Evolutionary conservation across 1,140 invertebrate species (phyloP), one percentile per base, ranked within the genome.

Genomic region (Lysiphlebus fabarum): DNA sequence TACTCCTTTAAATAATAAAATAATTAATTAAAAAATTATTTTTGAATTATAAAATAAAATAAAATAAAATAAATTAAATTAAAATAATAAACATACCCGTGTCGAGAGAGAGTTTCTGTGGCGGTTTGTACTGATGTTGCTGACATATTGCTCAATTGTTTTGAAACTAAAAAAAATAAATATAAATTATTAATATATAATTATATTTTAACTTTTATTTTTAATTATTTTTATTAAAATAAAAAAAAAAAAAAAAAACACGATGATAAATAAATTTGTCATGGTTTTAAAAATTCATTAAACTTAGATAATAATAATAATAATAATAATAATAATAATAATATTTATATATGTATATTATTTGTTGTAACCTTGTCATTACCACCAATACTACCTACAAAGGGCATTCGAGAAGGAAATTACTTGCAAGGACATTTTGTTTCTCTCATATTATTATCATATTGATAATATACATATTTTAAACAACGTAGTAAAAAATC

Each of bases 31-130:
- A 56, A 44, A 57, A 33, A 56, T 55, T 49, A 17, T 14, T 40
- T 36, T 41, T 41, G 14, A 56, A 38, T 47, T 14, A 6, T 34
- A 44, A 56, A 5, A 12, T 4, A 12, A 26, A 8, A 26, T 5
- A 26, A 26, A 8, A 10, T 49, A 4, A 49, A 12, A 12, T 6
- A 9, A 40, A 40, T 6, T 40, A 40, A 40, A 40, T 8, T 49
- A 10, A 14, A 49, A 49, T 33, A 4, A 26, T 26, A 49, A 12
- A 10, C 69, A 72, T 62, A 75, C 73, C 72, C 72, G 47, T 73
- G 71, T 43, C 73, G 73, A 55, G 73, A 75, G 43, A 74, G 70
- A 45, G 68, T 75, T 44, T 75, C 71, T 7, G 70, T 67, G 41
- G 56, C 64, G 26, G 68, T 66, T 57, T 74, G 70, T 33, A 74